phyloP scores from a whole-genome alignment of 2,797 vertebrate genomes.

The Crax fasciolata region DNA sequence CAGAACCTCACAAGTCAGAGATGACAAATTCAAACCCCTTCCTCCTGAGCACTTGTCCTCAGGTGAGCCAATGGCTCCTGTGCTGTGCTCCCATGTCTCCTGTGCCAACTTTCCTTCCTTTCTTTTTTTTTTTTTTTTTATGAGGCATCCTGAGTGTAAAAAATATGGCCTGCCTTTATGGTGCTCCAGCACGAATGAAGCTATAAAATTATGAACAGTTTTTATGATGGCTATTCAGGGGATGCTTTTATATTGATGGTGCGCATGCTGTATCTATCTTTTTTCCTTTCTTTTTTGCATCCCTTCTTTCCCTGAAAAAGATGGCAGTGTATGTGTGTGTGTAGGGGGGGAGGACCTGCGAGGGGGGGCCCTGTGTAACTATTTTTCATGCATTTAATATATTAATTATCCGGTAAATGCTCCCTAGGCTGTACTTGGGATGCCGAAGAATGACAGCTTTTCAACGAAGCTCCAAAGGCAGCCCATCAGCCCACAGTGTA shows the following conservation, averaged over 20 bases:
- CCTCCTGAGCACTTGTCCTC: slow-evolving; percentile 82
- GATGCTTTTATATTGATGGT: slow-evolving; percentile 99
- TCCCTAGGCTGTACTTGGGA: slow-evolving; percentile 98
- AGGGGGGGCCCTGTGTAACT: slow-evolving; percentile 93
- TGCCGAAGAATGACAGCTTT: slow-evolving; percentile 97
- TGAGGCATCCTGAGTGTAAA: slow-evolving; percentile 90
- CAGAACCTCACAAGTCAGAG: slow-evolving; percentile 69
- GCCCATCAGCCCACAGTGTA: slow-evolving; percentile 97
- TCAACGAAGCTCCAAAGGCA: slow-evolving; percentile 91
- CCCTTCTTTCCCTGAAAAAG: slow-evolving; percentile 59
- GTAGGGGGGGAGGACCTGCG: neutral
- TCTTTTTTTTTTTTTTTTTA: slow-evolving; percentile 76
- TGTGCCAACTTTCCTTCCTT: slow-evolving; percentile 64
- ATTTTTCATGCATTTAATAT: slow-evolving; percentile 99
- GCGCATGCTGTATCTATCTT: slow-evolving; percentile 96
- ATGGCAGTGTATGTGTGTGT: neutral
- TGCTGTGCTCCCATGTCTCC: slow-evolving; percentile 33
- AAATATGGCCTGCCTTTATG: slow-evolving; percentile 99
- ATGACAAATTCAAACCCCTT: slow-evolving; percentile 83
- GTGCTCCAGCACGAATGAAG: slow-evolving; percentile 98
- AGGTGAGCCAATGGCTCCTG: neutral
- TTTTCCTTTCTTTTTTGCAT: slow-evolving; percentile 67
- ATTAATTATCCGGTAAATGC: slow-evolving; percentile 99
- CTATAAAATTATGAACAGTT: slow-evolving; percentile 99
- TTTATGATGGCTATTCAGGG: slow-evolving; percentile 99